phyloP scores from a whole-genome alignment of 2,797 vertebrate genomes.

The Emys orbicularis region DNA sequence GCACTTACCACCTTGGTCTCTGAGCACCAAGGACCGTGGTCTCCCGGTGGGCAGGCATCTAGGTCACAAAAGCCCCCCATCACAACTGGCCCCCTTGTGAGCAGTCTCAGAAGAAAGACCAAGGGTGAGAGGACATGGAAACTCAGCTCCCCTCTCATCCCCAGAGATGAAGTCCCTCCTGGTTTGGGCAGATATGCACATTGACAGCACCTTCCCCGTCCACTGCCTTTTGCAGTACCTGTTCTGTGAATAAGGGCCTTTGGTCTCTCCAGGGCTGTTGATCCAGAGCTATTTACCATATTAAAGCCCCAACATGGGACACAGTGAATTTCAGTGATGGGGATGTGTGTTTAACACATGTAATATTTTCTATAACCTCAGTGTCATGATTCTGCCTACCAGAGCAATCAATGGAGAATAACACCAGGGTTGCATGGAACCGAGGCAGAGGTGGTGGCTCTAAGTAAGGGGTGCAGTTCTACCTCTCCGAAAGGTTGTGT shows the following conservation, averaged over 20 bases:
- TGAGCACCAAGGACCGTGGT: neutral
- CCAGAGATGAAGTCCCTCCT: rapidly evolving
- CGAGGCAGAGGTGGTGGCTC: neutral
- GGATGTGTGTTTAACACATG: rapidly evolving
- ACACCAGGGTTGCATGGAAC: neutral
- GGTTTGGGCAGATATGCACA: neutral
- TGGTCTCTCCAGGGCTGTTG: neutral
- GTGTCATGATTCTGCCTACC: neutral
- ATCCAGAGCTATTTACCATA: neutral
- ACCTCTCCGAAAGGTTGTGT: neutral
- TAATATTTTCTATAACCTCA: neutral
- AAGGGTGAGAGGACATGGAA: neutral
- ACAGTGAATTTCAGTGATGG: neutral
- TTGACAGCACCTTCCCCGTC: neutral
- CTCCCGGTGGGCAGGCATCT: neutral
- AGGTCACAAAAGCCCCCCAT: neutral
- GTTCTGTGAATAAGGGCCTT: neutral
- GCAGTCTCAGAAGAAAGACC: neutral
- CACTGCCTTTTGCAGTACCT: rapidly evolving
- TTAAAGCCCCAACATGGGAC: neutral
- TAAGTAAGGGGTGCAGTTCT: neutral
- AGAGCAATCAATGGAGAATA: rapidly evolving
- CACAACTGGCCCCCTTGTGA: neutral
- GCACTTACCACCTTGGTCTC: neutral
- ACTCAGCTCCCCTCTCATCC: rapidly evolving